A percentile compares a stretch with the other conserved stretches of the same genome.
Conservation (phyloP, 2,888 invertebrate genomes). For the Melanostoma mellinum region DNA sequence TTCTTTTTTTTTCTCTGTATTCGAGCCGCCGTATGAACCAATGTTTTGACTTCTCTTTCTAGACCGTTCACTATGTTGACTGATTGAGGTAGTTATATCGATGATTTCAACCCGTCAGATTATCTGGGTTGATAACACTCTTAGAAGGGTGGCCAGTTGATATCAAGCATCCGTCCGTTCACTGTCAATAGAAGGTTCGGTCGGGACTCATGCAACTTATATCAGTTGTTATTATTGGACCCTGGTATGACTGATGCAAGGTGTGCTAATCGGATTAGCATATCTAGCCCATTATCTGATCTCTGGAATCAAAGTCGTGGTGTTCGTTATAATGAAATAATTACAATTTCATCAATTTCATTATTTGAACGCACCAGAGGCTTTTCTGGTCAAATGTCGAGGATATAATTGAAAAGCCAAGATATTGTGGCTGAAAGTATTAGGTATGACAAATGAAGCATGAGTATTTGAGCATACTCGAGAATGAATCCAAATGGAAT, state of each 20-base stretch:
- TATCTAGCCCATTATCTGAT: constrained; percentile 57
- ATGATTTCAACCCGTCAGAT: constrained; percentile 35
- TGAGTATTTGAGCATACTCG: neutral
- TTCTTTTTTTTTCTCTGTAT: constrained; percentile 5
- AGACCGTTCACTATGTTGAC: neutral
- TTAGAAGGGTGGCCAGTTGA: neutral
- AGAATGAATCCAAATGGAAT: neutral
- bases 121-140: neutral
- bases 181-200: constrained; percentile 19
- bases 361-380: constrained; percentile 49
- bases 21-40: neutral
- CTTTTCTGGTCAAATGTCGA: constrained; percentile 40
- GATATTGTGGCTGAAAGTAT: neutral
- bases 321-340: constrained; percentile 56
- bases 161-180: neutral
- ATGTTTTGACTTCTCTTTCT: neutral
- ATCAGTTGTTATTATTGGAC: constrained; percentile 46
- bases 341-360: constrained; percentile 66
- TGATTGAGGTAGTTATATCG: constrained; percentile 46
- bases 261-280: constrained; percentile 64
- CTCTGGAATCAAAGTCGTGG: constrained; percentile 43
- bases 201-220: constrained; percentile 45
- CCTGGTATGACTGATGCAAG: constrained; percentile 37
- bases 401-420: constrained; percentile 26
- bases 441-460: too few species aligned